Evolutionary conservation across 92 coral and sea anemone species (phyloP).

Genomic region (Porites rus): DNA sequence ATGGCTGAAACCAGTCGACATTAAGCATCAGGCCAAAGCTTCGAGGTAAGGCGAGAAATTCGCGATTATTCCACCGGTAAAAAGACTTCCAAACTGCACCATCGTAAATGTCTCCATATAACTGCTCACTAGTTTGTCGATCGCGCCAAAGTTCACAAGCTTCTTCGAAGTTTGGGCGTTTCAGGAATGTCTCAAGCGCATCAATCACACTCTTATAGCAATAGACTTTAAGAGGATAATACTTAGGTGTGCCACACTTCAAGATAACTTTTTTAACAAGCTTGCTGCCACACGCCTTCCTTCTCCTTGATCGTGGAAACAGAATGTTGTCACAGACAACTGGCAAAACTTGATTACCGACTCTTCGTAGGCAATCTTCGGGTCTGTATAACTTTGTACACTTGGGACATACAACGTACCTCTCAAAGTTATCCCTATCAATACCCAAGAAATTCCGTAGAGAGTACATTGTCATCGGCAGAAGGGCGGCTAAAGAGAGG

Average conservation of each 20-base stretch:
- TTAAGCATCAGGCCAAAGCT: conserved; percentile 60
- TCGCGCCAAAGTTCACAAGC: conserved; percentile 61
- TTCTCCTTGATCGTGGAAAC: conserved; percentile 33
- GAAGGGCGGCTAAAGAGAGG: conserved; percentile 13
- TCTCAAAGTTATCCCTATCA: conserved; percentile 55
- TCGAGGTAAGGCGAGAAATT: conserved; percentile 35
- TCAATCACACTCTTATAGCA: conserved; percentile 55
- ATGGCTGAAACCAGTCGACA: conserved; percentile 66
- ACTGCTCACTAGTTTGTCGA: conserved; percentile 17
- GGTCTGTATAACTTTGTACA: conserved; percentile 53
- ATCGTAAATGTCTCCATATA: conserved; percentile 60
- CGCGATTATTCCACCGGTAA: conserved; percentile 31
- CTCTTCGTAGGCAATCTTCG: conserved; percentile 20
- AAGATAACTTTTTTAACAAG: conserved; percentile 26
- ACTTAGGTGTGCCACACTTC: conserved; percentile 21
- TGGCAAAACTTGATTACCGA: conserved; percentile 40
- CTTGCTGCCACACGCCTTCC: conserved; percentile 31
- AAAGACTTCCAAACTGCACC: conserved; percentile 64
- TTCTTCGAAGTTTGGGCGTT: conserved; percentile 40
- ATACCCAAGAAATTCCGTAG: conserved; percentile 37
- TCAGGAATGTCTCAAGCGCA: conserved; percentile 34
- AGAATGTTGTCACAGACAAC: conserved; percentile 12
- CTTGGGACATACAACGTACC: conserved; percentile 68
- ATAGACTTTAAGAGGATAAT: conserved; percentile 42
- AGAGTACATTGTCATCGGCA: conserved; percentile 20